Conservation (phyloP, 2,113 vertebrate species). For the Elaphurus davidianus region DNA sequence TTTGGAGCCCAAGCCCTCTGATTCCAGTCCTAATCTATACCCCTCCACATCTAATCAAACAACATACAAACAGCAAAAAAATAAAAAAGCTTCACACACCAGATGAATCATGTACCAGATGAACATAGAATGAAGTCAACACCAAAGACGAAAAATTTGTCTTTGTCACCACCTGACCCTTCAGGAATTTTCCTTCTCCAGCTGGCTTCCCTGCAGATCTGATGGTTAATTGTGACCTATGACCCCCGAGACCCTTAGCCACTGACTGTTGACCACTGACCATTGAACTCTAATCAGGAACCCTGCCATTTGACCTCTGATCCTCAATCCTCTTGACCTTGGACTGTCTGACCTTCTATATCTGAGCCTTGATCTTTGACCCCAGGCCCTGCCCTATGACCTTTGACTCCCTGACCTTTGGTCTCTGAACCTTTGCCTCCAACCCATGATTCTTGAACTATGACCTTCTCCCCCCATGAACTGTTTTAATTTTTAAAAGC, state of each 20-base stretch:
- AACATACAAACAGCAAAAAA: neutral
- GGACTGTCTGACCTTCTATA: neutral
- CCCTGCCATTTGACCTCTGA: neutral
- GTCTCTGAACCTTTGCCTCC: neutral
- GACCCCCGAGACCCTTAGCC: neutral
- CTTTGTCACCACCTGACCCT: neutral
- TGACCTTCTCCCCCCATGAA: conserved; percentile 77
- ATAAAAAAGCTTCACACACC: neutral
- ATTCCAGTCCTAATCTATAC: neutral
- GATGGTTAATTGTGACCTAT: neutral
- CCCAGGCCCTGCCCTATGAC: neutral
- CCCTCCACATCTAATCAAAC: neutral
- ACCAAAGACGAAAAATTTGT: neutral
- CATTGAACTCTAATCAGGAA: neutral
- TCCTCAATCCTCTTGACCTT: neutral
- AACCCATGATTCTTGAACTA: neutral
- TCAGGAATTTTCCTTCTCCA: neutral
- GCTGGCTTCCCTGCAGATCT: neutral
- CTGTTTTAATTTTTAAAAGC: conserved; percentile 77
- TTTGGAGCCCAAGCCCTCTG: neutral
- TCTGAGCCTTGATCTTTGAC: neutral
- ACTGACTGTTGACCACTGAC: neutral
- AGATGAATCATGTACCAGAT: neutral
- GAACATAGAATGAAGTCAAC: neutral
- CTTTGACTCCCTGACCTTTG: neutral